Evolutionary conservation across 1,140 invertebrate genomes (phyloP).

Genomic region (Antheraea mylitta): DNA sequence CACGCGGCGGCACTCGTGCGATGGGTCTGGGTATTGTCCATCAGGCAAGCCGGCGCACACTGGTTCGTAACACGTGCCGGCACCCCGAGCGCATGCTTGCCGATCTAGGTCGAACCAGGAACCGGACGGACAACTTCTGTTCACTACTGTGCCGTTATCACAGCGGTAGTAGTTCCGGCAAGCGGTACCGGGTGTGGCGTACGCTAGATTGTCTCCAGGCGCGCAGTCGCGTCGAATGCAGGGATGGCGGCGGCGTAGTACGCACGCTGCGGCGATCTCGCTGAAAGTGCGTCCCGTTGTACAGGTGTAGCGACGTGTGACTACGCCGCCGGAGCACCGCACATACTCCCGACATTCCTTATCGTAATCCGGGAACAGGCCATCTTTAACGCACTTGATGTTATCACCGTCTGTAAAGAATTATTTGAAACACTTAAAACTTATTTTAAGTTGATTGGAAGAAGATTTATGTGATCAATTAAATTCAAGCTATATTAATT

Average conservation of each 20-base stretch:
- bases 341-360: slow-evolving; percentile 59
- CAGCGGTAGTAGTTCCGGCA: slow-evolving; percentile 76
- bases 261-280: slow-evolving; percentile 58
- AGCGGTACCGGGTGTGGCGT: slow-evolving; percentile 78
- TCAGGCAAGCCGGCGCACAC: slow-evolving; percentile 62
- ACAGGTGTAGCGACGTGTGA: slow-evolving; percentile 54
- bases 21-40: slow-evolving; percentile 65
- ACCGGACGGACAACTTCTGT: slow-evolving; percentile 64
- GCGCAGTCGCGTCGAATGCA: slow-evolving; percentile 63
- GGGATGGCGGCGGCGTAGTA: slow-evolving; percentile 45
- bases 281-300: slow-evolving; percentile 58
- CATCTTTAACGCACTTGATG: slow-evolving; percentile 52
- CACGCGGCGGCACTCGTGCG: slow-evolving; percentile 57
- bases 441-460: neutral
- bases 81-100: slow-evolving; percentile 64
- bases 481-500: slow-evolving; percentile 12
- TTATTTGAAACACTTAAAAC: slow-evolving; percentile 5
- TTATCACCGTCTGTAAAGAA: slow-evolving; percentile 44
- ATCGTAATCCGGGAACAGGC: slow-evolving; percentile 60
- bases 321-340: slow-evolving; percentile 44
- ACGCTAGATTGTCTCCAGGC: slow-evolving; percentile 50
- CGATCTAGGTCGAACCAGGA: slow-evolving; percentile 79
- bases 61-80: slow-evolving; percentile 67
- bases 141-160: slow-evolving; percentile 72
- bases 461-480: neutral